Base-by-base conservation (phyloP, 2,113 vertebrate species). In the Cettia cetti region DNA sequence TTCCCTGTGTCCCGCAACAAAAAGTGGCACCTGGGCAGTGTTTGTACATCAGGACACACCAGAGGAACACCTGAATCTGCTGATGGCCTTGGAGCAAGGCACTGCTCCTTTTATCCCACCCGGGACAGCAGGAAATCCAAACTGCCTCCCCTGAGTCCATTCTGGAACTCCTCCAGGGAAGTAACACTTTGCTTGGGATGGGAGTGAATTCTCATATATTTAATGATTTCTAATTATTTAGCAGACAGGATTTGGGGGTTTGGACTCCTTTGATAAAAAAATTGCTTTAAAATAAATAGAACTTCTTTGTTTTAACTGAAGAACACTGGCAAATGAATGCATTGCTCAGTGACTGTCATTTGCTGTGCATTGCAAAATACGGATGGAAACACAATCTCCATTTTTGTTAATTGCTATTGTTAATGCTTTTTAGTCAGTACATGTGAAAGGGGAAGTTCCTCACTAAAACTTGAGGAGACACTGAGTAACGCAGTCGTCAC, bases 371-470 rank as follows among this genome's bases (percentile, higher is more conserved):
- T 92, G 85, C 90, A 80, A 95, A 95, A 85, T 94, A 81, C 66
- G 77, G 81, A 87, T 82, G 75, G 87, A 95, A 95, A 70, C 54
- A 74, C 59, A 91, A 35, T 83, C 86, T 81, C n/a, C 59, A 69
- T 37, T 93, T 83, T 76, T 79, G 66, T 90, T 95, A 95, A 96
- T 93, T 95, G 89, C 61, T 91, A 20, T 60, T 94, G 90, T 93
- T 95, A 95, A 93, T 93, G 85, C 21, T 88, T 94, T 95, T 86
- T 92, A 92, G 76, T 88, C 78, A 90, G 66, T 93, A 77, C 85
- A 94, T 88, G 89, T n/a, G n/a, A n/a, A n/a, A n/a, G n/a, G n/a
- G n/a, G n/a, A n/a, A n/a, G n/a, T n/a, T n/a, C n/a, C n/a, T n/a
- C n/a, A n/a, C n/a, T n/a, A n/a, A n/a, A n/a, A n/a, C n/a, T n/a